Base-by-base conservation (phyloP, 1,140 invertebrate species). In the Meloidogyne chitwoodi region DNA sequence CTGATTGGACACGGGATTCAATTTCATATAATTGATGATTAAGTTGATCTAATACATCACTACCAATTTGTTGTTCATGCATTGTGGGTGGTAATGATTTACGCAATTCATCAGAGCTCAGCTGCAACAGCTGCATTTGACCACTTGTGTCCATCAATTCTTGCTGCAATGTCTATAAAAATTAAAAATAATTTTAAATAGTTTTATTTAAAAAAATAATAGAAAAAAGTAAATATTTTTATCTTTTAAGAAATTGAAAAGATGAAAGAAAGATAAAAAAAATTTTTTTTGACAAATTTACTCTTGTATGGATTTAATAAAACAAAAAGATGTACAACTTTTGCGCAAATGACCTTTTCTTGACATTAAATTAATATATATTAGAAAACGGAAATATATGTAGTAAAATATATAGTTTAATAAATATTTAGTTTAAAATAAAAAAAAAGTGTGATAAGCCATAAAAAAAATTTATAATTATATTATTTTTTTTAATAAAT, bases 61-160 rank as follows among this genome's bases (percentile, higher is more conserved):
- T 27, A 27, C 70, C 62, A 77, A 66, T 75, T 22, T n/a, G 64
- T 29, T 66, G 16, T 22, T 67, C 71, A 48, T 26, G 48, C 11
- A 68, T 38, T 27, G 64, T n/a, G 8, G 31, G 31, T 44, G 83
- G 82, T 16, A 83, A 63, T 34, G 76, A 67, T 26, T 61, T 41
- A 65, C 82, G 80, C n/a, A 83, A 79, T 6, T 83, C 79, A 26
- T 73, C 77, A 1, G 82, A 76, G 24, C 74, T 74, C n/a, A 74
- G 68, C 14, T 77, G 72, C 22, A 83, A 27, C 1, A 76, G 29
- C 24, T 69, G 68, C 5, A 83, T 69, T 34, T 82, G 80, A 24
- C 74, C 65, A 65, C 77, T 74, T 8, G 83, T 63, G 31, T 83
- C 82, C 61, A 80, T 75, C 24, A 83, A 64, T 27, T 84, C 82